phyloP scores from a whole-genome alignment of 2,797 vertebrate genomes.

The Channallabes apus region DNA sequence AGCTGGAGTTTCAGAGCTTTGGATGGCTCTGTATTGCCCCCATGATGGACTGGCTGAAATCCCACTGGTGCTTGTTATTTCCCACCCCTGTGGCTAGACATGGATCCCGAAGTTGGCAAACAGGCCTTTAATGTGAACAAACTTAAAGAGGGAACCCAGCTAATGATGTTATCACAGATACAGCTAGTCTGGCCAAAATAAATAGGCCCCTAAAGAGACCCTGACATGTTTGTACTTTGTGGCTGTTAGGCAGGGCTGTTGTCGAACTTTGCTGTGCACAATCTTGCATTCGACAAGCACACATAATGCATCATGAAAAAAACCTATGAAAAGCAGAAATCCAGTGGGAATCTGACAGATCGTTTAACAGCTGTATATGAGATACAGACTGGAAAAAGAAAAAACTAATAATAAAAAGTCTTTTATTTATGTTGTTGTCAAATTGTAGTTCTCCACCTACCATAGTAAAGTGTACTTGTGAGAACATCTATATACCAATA shows the following conservation, averaged over 20 bases:
- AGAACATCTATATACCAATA: background rate
- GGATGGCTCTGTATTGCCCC: slow-evolving; percentile 50
- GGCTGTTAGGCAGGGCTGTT: slow-evolving; percentile 22
- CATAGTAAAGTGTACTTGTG: slow-evolving; percentile 4
- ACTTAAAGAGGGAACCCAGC: slow-evolving; percentile 67
- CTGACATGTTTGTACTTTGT: slow-evolving; percentile 45
- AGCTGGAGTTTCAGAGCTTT: slow-evolving; percentile 45
- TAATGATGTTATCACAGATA: slow-evolving; percentile 57
- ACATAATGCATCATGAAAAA: slow-evolving; percentile 9
- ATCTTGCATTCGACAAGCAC: background rate
- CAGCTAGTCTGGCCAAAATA: slow-evolving; percentile 44
- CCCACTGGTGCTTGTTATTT: slow-evolving; percentile 84
- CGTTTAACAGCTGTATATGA: background rate
- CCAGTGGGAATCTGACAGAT: slow-evolving; percentile 1
- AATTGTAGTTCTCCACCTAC: background rate
- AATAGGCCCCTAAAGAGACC: slow-evolving; percentile 52
- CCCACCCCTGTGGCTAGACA: slow-evolving; percentile 77
- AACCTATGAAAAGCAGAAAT: slow-evolving; percentile 9
- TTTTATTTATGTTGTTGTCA: slow-evolving; percentile 27
- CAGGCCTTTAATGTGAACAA: slow-evolving; percentile 53
- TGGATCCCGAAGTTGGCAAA: slow-evolving; percentile 61
- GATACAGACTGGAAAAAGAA: background rate
- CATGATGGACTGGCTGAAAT: slow-evolving; percentile 65
- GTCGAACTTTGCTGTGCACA: slow-evolving; percentile 12
- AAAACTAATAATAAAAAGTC: background rate